phyloP scores from a whole-genome alignment of 2,797 vertebrate species.

The Muscicapa comitata region DNA sequence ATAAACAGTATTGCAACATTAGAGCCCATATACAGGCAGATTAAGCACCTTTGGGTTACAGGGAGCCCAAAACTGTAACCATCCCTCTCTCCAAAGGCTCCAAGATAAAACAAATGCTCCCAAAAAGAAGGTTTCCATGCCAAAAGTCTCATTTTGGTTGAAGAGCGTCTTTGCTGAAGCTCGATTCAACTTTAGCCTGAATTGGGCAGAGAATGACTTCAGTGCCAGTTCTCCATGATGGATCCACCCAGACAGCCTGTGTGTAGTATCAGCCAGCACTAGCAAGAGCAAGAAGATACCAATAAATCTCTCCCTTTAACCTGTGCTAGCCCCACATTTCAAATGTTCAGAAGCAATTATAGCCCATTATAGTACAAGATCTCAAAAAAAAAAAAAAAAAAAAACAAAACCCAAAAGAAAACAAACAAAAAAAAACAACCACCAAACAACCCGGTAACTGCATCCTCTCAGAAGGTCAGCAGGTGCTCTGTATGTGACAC shows the following conservation, averaged over 20 bases:
- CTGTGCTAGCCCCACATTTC: not conserved
- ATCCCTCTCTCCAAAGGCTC: not conserved
- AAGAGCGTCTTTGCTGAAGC: not conserved
- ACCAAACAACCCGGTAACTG: not conserved
- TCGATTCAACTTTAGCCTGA: not conserved
- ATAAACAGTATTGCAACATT: slow-evolving; percentile 1
- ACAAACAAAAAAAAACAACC: too few relatives aligned
- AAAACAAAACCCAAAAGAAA: too few relatives aligned
- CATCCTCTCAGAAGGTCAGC: not conserved
- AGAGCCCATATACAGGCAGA: not conserved
- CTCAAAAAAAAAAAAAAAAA: not conserved
- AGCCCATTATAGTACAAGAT: not conserved
- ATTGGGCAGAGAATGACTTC: not conserved
- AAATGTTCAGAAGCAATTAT: not conserved
- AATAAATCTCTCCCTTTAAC: not conserved
- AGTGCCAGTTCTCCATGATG: fast-evolving
- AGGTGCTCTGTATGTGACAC: not conserved
- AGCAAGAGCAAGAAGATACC: not conserved
- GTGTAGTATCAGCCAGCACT: not conserved
- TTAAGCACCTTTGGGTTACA: slow-evolving; percentile 37
- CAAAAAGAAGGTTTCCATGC: not conserved
- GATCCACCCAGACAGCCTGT: not conserved
- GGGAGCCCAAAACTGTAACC: not conserved
- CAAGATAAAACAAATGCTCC: not conserved
- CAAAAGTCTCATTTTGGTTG: not conserved